Conservation (phyloP, 2,797 vertebrate genomes). For the Meda fulgida region DNA sequence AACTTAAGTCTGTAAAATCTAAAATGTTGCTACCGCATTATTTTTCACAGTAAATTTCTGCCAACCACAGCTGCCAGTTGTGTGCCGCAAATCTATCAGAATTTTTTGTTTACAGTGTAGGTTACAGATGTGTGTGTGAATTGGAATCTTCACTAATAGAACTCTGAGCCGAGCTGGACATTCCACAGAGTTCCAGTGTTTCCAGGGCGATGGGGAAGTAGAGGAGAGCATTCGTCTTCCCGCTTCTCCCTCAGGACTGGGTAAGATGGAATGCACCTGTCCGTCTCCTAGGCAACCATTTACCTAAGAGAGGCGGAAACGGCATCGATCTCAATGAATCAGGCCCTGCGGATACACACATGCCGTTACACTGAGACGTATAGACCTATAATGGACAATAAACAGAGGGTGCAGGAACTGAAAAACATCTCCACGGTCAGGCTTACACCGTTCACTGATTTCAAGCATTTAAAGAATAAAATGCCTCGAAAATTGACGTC, state of each 20-base stretch:
- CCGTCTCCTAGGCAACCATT: conserved; percentile 22
- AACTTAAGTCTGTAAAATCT: no score
- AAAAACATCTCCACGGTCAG: neutral
- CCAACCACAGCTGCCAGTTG: no score
- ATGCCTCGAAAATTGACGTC: neutral
- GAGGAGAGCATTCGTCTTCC: conserved; percentile 1
- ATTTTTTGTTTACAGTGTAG: no score
- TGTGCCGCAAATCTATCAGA: no score
- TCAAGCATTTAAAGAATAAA: neutral
- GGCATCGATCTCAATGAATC: conserved; percentile 12
- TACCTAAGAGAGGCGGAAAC: conserved; percentile 13
- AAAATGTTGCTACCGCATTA: no score
- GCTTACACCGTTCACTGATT: neutral
- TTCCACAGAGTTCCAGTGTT: neutral
- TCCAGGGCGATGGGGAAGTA: neutral
- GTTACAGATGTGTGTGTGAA: neutral
- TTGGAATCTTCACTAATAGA: neutral
- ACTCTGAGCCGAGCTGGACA: neutral
- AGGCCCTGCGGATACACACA: conserved; percentile 6
- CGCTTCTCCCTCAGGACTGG: conserved; percentile 4
- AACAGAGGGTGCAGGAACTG: neutral
- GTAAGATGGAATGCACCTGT: conserved; percentile 29
- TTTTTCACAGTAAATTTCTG: no score
- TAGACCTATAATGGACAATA: neutral
- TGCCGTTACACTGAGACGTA: neutral